Base-by-base conservation (phyloP, 2,797 vertebrate genomes). In the Tiaroga cobitis region DNA sequence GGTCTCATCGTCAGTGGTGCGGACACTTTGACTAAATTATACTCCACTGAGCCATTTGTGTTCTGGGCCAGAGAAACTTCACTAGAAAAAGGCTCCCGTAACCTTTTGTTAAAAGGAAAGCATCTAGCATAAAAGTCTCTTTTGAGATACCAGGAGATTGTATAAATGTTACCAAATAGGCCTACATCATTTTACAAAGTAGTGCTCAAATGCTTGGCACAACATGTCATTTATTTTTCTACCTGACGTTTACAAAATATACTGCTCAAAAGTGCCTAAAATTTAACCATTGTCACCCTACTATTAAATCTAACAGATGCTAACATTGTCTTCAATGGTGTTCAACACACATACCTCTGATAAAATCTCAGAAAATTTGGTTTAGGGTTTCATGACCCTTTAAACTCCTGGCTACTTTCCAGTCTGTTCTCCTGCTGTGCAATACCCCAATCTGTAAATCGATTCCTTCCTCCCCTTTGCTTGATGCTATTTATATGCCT, bases 11-110 rank as follows among this genome's bases (percentile, higher is more conserved):
- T 80, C n/a, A 32, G 26, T 51, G 37, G 29, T 41, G n/a, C n/a
- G 13, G 39, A 67, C 69, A 72, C 54, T 65, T 32, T 81, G 84
- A 82, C 43, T 29, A 49, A 79, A 79, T 61, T 61, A 61, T 63
- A 51, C 43, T 73, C 67, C 46, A 19, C 24, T 67, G 19, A 32
- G 68, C 56, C 34, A 56, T 39, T 65, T 49, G 54, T 19, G 24
- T 46, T 69, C 69, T 68, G 63, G 6, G 39, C 74, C 56, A 79
- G 19, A 21, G 29, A 65, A 80, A 43, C 54, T 70, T 70, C 2
- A 70, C 54, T n/a, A 63, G 34, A 72, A 80, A 69, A 79, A n/a
- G 18, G 10, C 8, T 34, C 11, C 39, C 21, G 15, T 77, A 82
- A 78, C 41, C 61, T 78, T 41, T 37, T 32, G 41, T 32, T 41